Evolutionary conservation across 2,113 vertebrate species (phyloP).

Genomic region (Pedetes capensis): DNA sequence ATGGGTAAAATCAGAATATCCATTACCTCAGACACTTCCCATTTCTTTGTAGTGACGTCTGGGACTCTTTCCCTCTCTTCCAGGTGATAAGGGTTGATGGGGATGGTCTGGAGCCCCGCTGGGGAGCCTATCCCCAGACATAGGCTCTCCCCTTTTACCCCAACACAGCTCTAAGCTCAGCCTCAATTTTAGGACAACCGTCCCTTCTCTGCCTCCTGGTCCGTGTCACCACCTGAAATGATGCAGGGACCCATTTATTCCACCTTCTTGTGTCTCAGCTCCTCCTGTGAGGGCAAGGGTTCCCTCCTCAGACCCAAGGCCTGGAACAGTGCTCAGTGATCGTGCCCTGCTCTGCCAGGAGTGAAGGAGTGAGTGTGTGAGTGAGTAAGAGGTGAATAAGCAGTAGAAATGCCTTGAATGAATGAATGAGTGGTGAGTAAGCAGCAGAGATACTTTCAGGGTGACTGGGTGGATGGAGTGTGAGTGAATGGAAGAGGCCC

Average conservation of each 20-base stretch:
- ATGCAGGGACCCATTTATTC: neutral
- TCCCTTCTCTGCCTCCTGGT: neutral
- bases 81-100: neutral
- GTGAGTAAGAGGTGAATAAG: neutral
- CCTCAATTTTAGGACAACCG: neutral
- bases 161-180: neutral
- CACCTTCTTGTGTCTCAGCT: too few species aligned
- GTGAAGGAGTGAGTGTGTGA: neutral
- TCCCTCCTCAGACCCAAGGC: neutral
- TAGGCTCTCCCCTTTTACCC: neutral
- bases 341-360: neutral
- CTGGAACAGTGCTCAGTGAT: neutral
- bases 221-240: accelerated
- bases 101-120: neutral
- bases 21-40: neutral
- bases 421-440: neutral
- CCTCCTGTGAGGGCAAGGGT: accelerated
- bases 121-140: neutral
- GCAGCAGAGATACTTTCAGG: neutral
- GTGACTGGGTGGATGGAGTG: too few species aligned
- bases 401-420: neutral
- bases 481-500: neutral
- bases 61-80: neutral
- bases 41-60: neutral
- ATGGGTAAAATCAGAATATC: too few species aligned